These are phyloP conservation scores for Drosophila neoperkinsi DNA, from an alignment of 2,888 invertebrate species.

Conservation along the genomic window DNA sequence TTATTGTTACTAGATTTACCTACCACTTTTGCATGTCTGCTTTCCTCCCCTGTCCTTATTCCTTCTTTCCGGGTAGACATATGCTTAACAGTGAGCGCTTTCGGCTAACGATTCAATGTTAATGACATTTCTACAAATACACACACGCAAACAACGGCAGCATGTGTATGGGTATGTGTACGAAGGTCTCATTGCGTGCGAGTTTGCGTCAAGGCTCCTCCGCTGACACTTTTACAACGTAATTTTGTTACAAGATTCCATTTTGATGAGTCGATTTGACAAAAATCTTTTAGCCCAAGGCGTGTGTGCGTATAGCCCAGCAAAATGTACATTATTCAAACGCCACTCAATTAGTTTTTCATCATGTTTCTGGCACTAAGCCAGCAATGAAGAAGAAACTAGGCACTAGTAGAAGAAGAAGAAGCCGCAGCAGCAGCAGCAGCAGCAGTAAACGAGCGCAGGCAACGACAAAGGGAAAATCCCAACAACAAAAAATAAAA, in stretches of 20 bases:
- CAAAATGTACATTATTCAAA: constrained; percentile 37
- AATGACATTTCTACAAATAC: constrained; percentile 59
- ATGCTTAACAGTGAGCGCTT: constrained; percentile 47
- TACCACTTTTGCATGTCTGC: constrained; percentile 45
- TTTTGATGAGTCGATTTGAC: constrained; percentile 61
- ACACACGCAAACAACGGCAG: not conserved
- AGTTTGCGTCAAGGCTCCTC: constrained; percentile 58
- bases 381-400: constrained; percentile 27
- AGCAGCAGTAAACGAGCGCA: constrained; percentile 29
- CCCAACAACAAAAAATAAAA: constrained; percentile 39
- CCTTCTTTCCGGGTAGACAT: constrained; percentile 30
- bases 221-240: constrained; percentile 32
- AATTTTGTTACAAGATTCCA: constrained; percentile 74
- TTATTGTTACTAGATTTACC: constrained; percentile 55
- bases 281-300: constrained; percentile 30
- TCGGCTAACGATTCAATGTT: constrained; percentile 62
- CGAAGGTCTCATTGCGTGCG: constrained; percentile 53
- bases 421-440: not conserved
- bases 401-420: not conserved
- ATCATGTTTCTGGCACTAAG: constrained; percentile 58
- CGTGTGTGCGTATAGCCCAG: constrained; percentile 20
- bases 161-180: constrained; percentile 9
- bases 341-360: constrained; percentile 75
- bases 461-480: constrained; percentile 59
- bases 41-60: constrained; percentile 25